phyloP scores from a whole-genome alignment of 2,797 vertebrate species.

The Buceros bicornis region DNA sequence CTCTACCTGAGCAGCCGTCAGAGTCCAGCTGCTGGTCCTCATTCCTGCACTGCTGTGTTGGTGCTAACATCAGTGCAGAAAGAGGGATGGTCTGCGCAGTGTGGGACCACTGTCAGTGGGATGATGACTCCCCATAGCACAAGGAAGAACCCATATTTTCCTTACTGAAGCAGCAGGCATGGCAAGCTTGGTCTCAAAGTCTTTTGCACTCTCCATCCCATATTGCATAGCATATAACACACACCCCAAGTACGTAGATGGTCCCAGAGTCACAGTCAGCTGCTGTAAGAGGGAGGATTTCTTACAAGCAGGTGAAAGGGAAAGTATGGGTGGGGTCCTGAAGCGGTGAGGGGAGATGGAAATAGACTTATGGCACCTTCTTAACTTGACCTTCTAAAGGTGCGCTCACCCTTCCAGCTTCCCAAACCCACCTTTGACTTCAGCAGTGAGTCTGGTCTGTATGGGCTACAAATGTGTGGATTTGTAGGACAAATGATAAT shows the following conservation, averaged over 20 bases:
- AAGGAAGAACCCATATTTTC: neutral
- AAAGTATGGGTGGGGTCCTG: neutral
- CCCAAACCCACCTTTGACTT: neutral
- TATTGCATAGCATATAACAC: neutral
- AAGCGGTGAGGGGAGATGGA: neutral
- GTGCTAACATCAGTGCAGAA: neutral
- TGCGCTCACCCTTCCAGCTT: neutral
- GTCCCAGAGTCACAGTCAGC: neutral
- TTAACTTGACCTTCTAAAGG: neutral
- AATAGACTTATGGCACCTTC: neutral
- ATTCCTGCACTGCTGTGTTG: neutral
- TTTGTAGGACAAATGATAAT: neutral
- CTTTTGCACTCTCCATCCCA: neutral
- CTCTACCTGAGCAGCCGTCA: neutral
- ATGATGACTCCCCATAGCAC: neutral
- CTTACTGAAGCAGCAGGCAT: neutral
- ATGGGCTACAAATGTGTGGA: neutral
- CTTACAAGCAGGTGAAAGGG: neutral
- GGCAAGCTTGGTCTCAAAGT: neutral
- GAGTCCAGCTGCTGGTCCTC: neutral
- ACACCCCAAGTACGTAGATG: neutral
- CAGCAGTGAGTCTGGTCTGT: neutral
- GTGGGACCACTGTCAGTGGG: neutral
- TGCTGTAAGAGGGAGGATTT: neutral
- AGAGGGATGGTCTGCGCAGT: neutral